Conservation (phyloP, 2,888 invertebrate genomes). For the Orthosia gracilis region DNA sequence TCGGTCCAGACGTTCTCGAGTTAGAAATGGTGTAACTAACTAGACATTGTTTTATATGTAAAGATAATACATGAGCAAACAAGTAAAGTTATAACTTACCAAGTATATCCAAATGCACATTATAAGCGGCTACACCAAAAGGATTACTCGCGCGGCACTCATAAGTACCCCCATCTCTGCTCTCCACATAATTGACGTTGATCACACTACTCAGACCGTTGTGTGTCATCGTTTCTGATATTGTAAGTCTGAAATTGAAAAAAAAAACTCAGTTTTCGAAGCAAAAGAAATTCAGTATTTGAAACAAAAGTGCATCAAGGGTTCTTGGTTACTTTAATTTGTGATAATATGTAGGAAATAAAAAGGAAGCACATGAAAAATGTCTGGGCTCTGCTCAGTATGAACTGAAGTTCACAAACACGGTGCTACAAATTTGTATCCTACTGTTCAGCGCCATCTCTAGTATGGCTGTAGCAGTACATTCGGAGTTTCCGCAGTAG, state of each 20-base stretch:
- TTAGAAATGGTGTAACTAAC: too few species aligned
- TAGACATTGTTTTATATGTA: too few species aligned
- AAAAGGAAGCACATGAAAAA: too few species aligned
- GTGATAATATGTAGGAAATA: too few species aligned
- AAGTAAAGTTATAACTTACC: conserved; percentile 72
- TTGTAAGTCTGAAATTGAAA: conserved; percentile 78
- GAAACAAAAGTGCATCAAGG: not conserved
- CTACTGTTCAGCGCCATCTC: conserved; percentile 50
- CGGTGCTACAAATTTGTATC: too few species aligned
- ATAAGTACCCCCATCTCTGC: conserved; percentile 84
- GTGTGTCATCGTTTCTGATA: conserved; percentile 82
- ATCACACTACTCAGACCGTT: conserved; percentile 84
- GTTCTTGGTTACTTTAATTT: not conserved
- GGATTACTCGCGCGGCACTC: conserved; percentile 88
- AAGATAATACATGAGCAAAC: too few species aligned
- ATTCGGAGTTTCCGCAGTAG: not conserved
- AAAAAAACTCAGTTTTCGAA: not conserved
- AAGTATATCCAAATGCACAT: conserved; percentile 82
- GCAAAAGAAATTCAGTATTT: not conserved
- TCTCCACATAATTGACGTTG: conserved; percentile 84
- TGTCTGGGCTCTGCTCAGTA: not conserved
- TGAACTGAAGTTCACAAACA: not conserved
- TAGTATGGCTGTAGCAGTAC: not conserved
- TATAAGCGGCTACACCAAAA: conserved; percentile 83
- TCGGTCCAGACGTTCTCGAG: too few species aligned